Conservation (phyloP, 2,888 invertebrate species). For the Drosophila quinaria region DNA sequence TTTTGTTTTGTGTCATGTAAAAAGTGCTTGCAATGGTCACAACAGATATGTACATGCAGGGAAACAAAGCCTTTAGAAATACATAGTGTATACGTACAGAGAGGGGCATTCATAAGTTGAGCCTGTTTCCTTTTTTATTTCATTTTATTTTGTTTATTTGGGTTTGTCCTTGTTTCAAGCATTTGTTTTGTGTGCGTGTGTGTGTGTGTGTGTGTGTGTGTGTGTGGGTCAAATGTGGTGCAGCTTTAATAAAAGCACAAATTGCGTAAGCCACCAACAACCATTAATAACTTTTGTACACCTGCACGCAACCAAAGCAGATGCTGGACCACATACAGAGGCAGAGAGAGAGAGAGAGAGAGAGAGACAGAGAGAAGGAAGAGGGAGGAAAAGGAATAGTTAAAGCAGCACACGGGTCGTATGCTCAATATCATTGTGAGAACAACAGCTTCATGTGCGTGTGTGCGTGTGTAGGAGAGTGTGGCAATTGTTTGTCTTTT, state of each 20-base stretch:
- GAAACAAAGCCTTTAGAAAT: constrained; percentile 22
- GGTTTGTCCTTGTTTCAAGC: constrained; percentile 29
- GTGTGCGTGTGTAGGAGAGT: background rate
- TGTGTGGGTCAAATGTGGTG: constrained; percentile 38
- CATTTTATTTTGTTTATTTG: too few relatives aligned
- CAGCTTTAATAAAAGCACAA: constrained; percentile 64
- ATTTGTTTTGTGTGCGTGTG: constrained; percentile 5
- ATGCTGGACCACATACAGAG: constrained; percentile 21
- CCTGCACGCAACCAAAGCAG: constrained; percentile 59
- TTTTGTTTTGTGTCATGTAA: constrained; percentile 3
- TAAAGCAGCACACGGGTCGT: constrained; percentile 29
- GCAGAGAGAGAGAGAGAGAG: background rate
- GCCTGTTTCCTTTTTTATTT: constrained; percentile 2
- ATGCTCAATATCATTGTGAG: constrained; percentile 49
- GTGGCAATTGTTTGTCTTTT: constrained; percentile 53
- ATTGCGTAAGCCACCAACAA: constrained; percentile 71
- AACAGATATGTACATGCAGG: constrained; percentile 18
- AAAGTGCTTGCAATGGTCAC: constrained; percentile 34
- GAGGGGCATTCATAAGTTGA: constrained; percentile 2
- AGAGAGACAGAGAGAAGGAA: background rate
- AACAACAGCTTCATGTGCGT: constrained; percentile 20
- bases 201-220: constrained; percentile 10
- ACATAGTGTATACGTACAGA: too few relatives aligned
- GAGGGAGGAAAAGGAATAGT: background rate
- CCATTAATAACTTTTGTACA: constrained; percentile 74